These are phyloP conservation scores for Pardalotus punctatus DNA, from an alignment of 2,113 vertebrate species.

Conservation along the genomic window DNA sequence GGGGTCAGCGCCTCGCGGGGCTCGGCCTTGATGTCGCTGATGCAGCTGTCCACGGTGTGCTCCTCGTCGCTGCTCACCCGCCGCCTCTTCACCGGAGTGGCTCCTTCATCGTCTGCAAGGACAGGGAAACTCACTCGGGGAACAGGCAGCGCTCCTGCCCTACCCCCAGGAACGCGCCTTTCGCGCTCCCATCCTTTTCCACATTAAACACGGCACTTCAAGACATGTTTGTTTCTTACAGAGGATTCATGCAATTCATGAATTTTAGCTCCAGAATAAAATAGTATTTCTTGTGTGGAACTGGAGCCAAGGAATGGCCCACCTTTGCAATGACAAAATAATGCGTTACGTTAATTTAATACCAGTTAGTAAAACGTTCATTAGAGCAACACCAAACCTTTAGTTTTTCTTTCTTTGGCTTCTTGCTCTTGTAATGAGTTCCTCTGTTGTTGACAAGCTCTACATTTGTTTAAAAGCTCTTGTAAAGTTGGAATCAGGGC, in stretches of 20 bases:
- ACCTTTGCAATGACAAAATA: not conserved
- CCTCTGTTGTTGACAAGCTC: slow-evolving; percentile 89
- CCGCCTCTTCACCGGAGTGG: slow-evolving; percentile 91
- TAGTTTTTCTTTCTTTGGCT: slow-evolving; percentile 91
- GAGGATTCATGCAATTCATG: fast-evolving
- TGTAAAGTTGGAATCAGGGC: slow-evolving; percentile 91
- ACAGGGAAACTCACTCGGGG: not conserved
- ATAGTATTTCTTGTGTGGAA: fast-evolving
- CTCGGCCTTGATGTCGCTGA: slow-evolving; percentile 81
- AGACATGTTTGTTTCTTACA: fast-evolving
- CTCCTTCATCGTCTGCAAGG: slow-evolving; percentile 88
- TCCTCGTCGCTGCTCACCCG: slow-evolving; percentile 91
- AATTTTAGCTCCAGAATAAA: not conserved
- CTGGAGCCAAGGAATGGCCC: not conserved
- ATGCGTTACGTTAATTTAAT: fast-evolving
- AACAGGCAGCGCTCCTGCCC: fast-evolving
- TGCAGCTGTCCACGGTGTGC: slow-evolving; percentile 74
- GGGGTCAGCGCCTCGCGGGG: slow-evolving; percentile 89
- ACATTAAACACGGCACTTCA: not conserved
- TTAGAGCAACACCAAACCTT: slow-evolving; percentile 74
- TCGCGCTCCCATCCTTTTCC: not conserved
- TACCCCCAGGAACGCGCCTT: not conserved
- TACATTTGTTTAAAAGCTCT: slow-evolving; percentile 90
- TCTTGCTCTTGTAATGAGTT: slow-evolving; percentile 88
- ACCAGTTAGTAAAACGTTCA: not conserved